phyloP scores from a whole-genome alignment of 2,888 invertebrate genomes.

The Hemaris fuciformis region DNA sequence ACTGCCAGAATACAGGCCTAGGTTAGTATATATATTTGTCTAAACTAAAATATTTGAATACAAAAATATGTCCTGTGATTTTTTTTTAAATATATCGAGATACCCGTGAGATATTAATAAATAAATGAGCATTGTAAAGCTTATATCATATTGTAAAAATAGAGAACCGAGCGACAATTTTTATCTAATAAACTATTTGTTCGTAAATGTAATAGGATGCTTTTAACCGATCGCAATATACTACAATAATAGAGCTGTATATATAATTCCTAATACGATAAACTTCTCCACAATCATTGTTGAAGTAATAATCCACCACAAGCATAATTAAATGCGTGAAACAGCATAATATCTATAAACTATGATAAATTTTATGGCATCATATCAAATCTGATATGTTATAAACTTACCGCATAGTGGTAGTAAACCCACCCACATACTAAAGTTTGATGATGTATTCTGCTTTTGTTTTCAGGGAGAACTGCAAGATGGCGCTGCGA shows the following conservation, averaged over 20 bases:
- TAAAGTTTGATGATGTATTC: conserved; percentile 20
- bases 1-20: conserved; percentile 73
- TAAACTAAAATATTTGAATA: neutral
- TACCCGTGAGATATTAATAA: too few species aligned
- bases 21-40: conserved; percentile 39
- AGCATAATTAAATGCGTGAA: neutral
- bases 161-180: neutral
- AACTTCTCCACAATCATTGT: neutral
- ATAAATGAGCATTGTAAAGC: too few species aligned
- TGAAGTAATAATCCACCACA: neutral
- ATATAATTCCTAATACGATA: neutral
- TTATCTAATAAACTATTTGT: too few species aligned
- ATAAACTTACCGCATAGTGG: conserved; percentile 14
- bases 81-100: too few species aligned
- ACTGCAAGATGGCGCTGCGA: conserved; percentile 75
- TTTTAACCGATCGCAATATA: too few species aligned
- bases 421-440: conserved; percentile 15
- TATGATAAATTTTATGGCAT: too few species aligned
- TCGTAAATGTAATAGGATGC: too few species aligned
- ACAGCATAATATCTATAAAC: neutral
- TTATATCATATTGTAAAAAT: too few species aligned
- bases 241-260: neutral
- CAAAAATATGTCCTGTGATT: neutral
- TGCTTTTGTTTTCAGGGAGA: conserved; percentile 64
- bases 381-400: conserved; percentile 11